Conservation (phyloP, 2,113 vertebrate species). For the Crotalus horridus region DNA sequence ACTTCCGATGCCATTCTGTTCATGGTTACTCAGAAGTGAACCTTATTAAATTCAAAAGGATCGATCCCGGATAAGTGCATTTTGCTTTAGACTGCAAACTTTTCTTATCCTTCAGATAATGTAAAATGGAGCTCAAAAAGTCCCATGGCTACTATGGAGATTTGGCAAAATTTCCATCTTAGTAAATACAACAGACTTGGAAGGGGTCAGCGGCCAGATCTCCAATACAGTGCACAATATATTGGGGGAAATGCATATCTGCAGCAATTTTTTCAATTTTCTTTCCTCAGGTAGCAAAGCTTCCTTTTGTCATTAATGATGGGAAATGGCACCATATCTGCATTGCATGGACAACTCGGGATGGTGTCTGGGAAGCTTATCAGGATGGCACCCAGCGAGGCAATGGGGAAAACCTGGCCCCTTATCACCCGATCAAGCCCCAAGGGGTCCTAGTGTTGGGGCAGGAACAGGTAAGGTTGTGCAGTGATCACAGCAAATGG, state of each 20-base stretch:
- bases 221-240: too few relatives aligned
- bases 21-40: neutral
- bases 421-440: conserved; percentile 94
- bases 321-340: conserved; percentile 98
- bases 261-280: neutral
- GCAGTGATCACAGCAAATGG: neutral
- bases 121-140: neutral
- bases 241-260: neutral
- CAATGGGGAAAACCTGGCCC: conserved; percentile 90
- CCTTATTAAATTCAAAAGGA: neutral
- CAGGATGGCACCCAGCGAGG: conserved; percentile 89
- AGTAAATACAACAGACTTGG: neutral
- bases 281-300: conserved; percentile 83
- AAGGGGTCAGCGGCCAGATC: neutral
- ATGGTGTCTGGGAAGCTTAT: conserved; percentile 96
- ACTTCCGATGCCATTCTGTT: neutral
- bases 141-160: neutral
- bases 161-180: neutral
- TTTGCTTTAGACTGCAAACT: neutral
- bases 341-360: conserved; percentile 93
- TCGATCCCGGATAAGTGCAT: neutral
- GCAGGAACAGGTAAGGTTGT: conserved; percentile 86
- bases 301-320: conserved; percentile 92
- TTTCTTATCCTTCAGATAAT: neutral
- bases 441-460: conserved; percentile 94